Conservation (phyloP, 2,797 vertebrate species). For the Crocidura indochinensis region DNA sequence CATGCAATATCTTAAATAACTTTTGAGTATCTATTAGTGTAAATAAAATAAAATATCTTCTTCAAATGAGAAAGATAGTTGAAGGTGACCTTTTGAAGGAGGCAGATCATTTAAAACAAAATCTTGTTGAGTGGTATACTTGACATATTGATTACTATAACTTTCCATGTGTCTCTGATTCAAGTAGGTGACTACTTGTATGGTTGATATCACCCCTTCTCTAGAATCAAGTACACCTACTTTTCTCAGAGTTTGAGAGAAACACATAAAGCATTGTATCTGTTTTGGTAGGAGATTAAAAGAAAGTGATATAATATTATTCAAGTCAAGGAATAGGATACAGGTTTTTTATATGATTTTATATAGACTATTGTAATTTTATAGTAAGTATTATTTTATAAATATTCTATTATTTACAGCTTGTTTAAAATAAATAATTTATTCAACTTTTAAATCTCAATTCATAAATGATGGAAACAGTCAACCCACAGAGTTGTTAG, state of each 20-base stretch:
- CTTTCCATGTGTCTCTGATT: background rate
- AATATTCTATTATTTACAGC: background rate
- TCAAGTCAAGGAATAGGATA: background rate
- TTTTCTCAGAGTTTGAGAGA: background rate
- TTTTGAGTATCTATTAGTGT: background rate
- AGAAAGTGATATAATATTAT: background rate
- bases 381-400: background rate
- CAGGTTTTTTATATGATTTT: background rate
- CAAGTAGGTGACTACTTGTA: background rate
- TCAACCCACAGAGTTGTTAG: background rate
- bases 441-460: constrained; percentile 1
- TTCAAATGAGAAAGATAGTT: background rate
- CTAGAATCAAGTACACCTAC: background rate
- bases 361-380: background rate
- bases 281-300: background rate
- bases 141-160: background rate
- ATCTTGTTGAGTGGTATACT: background rate
- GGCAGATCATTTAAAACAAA: background rate
- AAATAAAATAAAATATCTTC: background rate
- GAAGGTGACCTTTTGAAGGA: background rate
- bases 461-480: background rate
- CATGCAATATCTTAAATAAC: background rate
- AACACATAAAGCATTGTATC: background rate
- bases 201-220: background rate
- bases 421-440: background rate